Base-by-base conservation (phyloP, 2,888 invertebrate species). In the Ommatoiulus sabulosus region DNA sequence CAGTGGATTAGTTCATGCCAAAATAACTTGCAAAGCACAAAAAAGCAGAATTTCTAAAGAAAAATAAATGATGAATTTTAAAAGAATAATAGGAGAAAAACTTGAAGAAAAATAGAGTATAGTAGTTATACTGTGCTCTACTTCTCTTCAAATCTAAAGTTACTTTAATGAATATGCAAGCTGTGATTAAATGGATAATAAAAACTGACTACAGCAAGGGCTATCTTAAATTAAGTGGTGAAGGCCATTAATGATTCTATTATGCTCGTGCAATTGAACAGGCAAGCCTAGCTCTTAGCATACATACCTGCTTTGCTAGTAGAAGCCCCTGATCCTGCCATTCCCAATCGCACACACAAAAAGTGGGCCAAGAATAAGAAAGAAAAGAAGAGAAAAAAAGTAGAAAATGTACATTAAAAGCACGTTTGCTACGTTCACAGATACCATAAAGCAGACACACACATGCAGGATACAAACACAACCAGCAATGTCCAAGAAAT, bases 271-370 rank as follows among this genome's bases (percentile, higher is more conserved):
- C 35, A 35, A 35, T n/a, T 63, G 15, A 84, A 80, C 15, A 44
- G 43, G 84, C 84, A 84, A 84, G 17, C 17, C 86, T 8, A 24
- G 24, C 20, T 86, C 24, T 24, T 10, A 17, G 86, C 86, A 87
- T 63, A 87, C 87, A 44, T 87, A 87, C 87, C 87, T 52, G 87
- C 44, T 87, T 87, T 87, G 35, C 87, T 87, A 44, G 87, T 87
- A 87, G 57, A 48, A 20, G 87, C 87, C 86, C 86, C 86, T 86
- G 86, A 44, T 86, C 86, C 86, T 86, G 86, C 44, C 86, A 86
- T 86, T 86, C 44, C 86, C 86, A 86, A 72, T 80, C 24, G 86
- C 86, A 86, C 86, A 86, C 86, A 86, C 44, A 86, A 86, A 86
- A 44, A 35, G 80, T 80, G 8, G 35, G 80, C 80, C 80, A 80